Evolutionary conservation across 2,113 vertebrate genomes (phyloP).

Genomic region (Peromyscus maniculatus): DNA sequence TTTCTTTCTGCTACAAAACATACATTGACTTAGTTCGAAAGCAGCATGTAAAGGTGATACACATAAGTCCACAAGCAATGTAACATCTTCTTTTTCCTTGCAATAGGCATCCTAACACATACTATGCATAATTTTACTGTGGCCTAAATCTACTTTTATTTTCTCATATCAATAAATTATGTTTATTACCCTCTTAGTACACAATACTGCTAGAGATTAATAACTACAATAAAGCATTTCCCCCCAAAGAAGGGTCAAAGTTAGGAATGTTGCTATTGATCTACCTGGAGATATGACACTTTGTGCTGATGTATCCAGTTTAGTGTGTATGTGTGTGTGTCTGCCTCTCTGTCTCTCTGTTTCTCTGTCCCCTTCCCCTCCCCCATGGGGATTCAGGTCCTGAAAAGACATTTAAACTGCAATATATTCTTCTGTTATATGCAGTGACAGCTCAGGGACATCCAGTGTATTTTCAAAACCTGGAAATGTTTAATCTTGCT

Average conservation of each 20-base stretch:
- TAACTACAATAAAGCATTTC: neutral
- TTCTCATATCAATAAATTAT: slow-evolving; percentile 5
- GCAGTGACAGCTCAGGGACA: neutral
- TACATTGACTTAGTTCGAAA: slow-evolving; percentile 11
- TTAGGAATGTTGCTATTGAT: neutral
- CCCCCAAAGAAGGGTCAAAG: neutral
- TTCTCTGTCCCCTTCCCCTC: neutral
- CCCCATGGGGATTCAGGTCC: neutral
- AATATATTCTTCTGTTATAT: neutral
- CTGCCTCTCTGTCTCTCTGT: neutral
- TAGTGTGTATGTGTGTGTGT: too few relatives aligned
- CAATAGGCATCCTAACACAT: neutral
- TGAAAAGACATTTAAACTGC: slow-evolving; percentile 16
- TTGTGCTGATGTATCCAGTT: neutral
- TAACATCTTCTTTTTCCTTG: neutral
- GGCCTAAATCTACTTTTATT: slow-evolving; percentile 41
- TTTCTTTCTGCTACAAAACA: slow-evolving; percentile 27
- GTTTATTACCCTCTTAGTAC: slow-evolving; percentile 35
- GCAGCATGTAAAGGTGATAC: neutral
- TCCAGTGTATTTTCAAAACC: slow-evolving; percentile 33
- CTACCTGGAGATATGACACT: neutral
- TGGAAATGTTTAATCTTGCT: neutral
- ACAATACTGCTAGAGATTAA: neutral
- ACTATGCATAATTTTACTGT: neutral
- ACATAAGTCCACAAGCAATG: neutral